Base-by-base conservation (phyloP, 2,113 vertebrate species). In the Lota lota region DNA sequence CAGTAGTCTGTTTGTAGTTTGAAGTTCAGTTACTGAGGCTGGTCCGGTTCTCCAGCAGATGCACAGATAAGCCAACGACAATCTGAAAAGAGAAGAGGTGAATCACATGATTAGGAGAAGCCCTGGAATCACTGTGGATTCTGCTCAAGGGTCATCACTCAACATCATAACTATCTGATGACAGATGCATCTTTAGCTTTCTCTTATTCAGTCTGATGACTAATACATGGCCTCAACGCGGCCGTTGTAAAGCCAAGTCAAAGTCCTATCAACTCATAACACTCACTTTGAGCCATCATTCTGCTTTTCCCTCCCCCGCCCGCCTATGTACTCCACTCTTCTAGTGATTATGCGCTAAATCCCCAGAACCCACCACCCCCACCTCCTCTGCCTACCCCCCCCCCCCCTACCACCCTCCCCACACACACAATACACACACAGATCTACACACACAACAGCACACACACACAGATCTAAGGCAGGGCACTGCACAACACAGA, bases 21-120 rank as follows among this genome's bases (percentile, higher is more conserved):
- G 82, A 62, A 81, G 61, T 85, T 86, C 78, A 82, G 79, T 84
- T 90, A 90, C 82, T 89, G 87, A 18, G 77, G 84, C 83, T 79
- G 83, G 73, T 73, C 81, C 66, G 77, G 76, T 85, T 77, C 82
- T 79, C 83, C 88, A 85, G 79, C 84, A 64, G 85, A 79, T 86
- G 73, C 87, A 72, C 79, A 83, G 80, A 72, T 71, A 85, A 89
- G 83, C 87, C 87, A 85, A 75, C 80, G 86, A 87, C 82, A 83
- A 70, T 87, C 89, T 89, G 78, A 4, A 4, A 70, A 83, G 73
- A 85, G 67, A 87, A 61, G 61, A 87, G 74, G 73, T 73, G 74
- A 87, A 81, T 61, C 22, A 80, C 28, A 75, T 54, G 64, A 81
- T 85, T 75, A 84, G 67, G 4, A 61, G 69, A 68, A 72, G 53